Base-by-base conservation (phyloP, 2,797 vertebrate species). In the Acrocephalus scirpaceus region DNA sequence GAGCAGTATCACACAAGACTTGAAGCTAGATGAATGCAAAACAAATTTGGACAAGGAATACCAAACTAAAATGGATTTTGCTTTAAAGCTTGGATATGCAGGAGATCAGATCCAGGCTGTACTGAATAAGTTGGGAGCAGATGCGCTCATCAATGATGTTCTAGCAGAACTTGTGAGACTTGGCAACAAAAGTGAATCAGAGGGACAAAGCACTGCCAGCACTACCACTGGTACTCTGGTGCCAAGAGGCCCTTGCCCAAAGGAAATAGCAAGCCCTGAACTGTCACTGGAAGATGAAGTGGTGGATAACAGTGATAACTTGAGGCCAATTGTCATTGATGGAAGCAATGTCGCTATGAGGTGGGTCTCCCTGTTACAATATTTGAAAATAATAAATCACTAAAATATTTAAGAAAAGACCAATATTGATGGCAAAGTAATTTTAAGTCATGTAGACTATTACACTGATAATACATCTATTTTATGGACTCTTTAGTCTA, bases 281-380 rank as follows among this genome's bases (percentile, higher is more conserved):
- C 96, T 98, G 79, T 99, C 99, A 23, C 97, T 99, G 95, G 99
- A 99, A 97, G 99, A 99, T 54, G 99, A 99, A 95, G 97, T 98
- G 56, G 97, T 98, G 78, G 99, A 99, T 95, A 98, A 97, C 51
- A 98, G 97, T 82, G 99, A 99, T 91, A 99, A 99, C 97, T 98
- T 99, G 96, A 98, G 99, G 93, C 99, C 99, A 66, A 98, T 99
- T 67, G 99, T 99, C 95, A 99, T 99, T 62, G 99, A 99, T 91
- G 99, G 99, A 96, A 99, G 99, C 90, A 99, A 99, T 64, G 99
- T 99, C 84, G 99, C 99, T 78, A 99, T 99, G 99, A 99, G 99
- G 99, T 99, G 97, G 95, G 97, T 86, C 38, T 86, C 50, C 34
- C 27, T 88, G 42, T 73, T 85, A 47, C 25, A 38, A 53, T 60